A percentile compares a stretch with the other conserved stretches of the same genome.
These are phyloP conservation scores for Myocastor coypus DNA, from an alignment of 2,113 vertebrate species.

Conservation along the genomic window DNA sequence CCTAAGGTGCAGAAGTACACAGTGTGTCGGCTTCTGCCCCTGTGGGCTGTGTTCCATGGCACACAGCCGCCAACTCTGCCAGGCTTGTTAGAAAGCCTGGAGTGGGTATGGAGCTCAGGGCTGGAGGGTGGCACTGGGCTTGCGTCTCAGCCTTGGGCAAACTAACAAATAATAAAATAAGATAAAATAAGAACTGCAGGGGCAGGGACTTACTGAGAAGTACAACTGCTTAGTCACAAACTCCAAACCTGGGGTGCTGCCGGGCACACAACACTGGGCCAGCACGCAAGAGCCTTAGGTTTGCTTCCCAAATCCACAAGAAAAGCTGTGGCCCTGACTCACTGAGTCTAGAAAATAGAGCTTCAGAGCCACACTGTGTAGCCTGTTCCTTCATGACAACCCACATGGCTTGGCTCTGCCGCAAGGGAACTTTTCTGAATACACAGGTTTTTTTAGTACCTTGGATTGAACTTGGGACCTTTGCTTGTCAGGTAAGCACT, in stretches of 20 bases:
- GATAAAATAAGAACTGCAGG: background rate
- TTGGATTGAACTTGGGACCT: too few relatives aligned
- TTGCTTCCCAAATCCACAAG: background rate
- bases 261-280: background rate
- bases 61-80: background rate
- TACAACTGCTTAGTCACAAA: background rate
- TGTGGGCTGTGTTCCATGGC: background rate
- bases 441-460: too few relatives aligned
- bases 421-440: background rate
- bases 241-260: background rate
- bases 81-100: background rate
- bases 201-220: background rate
- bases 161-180: background rate
- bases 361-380: background rate
- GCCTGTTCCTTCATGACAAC: background rate
- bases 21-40: background rate
- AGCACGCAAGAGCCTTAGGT: too few relatives aligned
- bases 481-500: too few relatives aligned
- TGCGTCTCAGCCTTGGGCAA: background rate
- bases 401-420: background rate
- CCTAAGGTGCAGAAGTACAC: too few relatives aligned
- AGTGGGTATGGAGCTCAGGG: background rate
- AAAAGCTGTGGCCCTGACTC: background rate
- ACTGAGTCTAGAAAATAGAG: background rate
- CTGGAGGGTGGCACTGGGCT: background rate